These are phyloP conservation scores for Grus americana DNA, from an alignment of 2,113 vertebrate genomes.

Conservation along the genomic window DNA sequence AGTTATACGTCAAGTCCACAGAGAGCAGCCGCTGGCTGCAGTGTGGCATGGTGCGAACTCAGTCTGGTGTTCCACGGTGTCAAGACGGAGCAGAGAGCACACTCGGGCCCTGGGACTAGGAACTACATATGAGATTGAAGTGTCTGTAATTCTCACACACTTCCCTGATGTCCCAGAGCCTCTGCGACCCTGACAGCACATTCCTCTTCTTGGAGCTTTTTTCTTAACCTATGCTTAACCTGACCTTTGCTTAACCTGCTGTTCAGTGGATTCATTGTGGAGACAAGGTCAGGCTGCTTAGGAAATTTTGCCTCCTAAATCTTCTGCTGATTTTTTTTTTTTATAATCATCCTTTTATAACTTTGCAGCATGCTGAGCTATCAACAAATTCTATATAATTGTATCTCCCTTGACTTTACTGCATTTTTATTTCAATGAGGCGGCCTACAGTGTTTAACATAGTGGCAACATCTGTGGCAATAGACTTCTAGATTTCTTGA, in stretches of 20 bases:
- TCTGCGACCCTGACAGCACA: constrained; percentile 18
- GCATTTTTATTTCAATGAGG: neutral
- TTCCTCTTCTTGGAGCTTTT: constrained; percentile 18
- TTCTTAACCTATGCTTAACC: constrained; percentile 39
- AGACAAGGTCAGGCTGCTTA: neutral
- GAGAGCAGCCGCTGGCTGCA: neutral
- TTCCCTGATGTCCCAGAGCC: neutral
- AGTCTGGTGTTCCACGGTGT: neutral
- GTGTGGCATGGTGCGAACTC: neutral
- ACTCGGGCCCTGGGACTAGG: neutral
- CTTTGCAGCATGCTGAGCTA: neutral
- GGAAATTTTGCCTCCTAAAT: constrained; percentile 35
- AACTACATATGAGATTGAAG: neutral
- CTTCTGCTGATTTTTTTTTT: neutral
- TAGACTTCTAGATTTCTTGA: neutral
- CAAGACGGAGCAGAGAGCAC: neutral
- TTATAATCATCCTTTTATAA: neutral
- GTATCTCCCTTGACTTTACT: neutral
- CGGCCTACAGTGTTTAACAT: neutral
- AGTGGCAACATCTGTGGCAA: neutral
- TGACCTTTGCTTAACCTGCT: constrained; percentile 57
- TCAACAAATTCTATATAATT: neutral
- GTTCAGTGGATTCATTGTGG: constrained; percentile 26
- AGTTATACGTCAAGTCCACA: neutral
- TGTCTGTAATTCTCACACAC: neutral